phyloP scores from a whole-genome alignment of 2,113 vertebrate species.

The Nesoenas mayeri region DNA sequence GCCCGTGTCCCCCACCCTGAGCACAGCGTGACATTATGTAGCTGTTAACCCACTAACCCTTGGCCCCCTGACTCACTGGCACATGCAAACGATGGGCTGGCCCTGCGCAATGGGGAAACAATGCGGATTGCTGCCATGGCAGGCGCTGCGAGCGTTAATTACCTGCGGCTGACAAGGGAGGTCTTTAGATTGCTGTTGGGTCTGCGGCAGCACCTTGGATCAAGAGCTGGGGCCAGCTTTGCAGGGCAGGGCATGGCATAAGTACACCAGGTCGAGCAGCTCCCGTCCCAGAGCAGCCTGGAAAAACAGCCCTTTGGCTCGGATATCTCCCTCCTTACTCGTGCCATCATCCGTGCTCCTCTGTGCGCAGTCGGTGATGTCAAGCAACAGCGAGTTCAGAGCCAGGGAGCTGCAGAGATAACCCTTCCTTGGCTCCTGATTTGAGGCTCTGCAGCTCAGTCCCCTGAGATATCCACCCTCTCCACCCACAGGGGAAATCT shows the following conservation, averaged over 20 bases:
- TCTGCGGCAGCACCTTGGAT: neutral
- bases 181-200: neutral
- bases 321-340: neutral
- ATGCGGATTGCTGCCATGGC: neutral
- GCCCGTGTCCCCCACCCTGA: neutral
- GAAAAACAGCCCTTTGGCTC: neutral
- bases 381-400: neutral
- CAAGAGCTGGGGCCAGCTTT: neutral
- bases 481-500: neutral
- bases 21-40: neutral
- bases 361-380: fast-evolving
- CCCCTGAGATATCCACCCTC: neutral
- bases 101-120: neutral
- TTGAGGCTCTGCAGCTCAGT: neutral
- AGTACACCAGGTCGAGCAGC: neutral
- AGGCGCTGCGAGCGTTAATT: neutral
- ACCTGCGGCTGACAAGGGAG: neutral
- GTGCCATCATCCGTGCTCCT: neutral
- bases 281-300: neutral
- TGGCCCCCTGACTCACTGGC: neutral
- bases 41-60: constrained; percentile 14
- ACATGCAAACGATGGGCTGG: neutral
- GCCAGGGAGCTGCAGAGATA: neutral
- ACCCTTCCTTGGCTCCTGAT: neutral
- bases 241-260: neutral